Percentiles rank a stretch among this genome's conserved stretches.
Conservation (phyloP, 2,888 invertebrate species). For the Hymenopus coronatus region DNA sequence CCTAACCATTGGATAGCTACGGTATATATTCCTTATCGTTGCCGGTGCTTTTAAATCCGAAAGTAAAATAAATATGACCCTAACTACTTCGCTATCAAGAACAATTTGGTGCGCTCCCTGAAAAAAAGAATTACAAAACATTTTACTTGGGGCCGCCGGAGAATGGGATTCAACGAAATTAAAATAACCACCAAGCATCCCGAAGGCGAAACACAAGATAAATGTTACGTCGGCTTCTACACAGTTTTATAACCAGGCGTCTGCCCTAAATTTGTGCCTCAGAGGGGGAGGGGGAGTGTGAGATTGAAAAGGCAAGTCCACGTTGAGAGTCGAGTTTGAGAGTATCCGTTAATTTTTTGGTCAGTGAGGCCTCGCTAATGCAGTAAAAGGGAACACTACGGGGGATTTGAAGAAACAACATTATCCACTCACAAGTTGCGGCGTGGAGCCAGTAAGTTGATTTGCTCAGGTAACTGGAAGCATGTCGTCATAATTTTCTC, state of each 20-base stretch:
- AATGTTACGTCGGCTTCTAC: not conserved
- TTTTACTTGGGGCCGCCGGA: not conserved
- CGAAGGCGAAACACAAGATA: not conserved
- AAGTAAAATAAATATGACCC: not conserved
- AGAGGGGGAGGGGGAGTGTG: not conserved
- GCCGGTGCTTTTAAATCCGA: not conserved
- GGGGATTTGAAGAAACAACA: slow-evolving; percentile 17
- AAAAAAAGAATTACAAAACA: not conserved
- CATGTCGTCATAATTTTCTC: slow-evolving; percentile 30
- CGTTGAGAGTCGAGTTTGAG: not conserved
- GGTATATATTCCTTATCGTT: not conserved
- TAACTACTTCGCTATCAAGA: not conserved
- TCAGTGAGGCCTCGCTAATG: slow-evolving; percentile 8
- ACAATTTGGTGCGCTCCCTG: not conserved
- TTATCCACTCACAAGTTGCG: slow-evolving; percentile 1
- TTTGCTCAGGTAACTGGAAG: slow-evolving; percentile 16
- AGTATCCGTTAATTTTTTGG: not conserved
- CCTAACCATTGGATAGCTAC: not conserved
- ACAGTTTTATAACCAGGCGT: not conserved
- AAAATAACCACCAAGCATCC: not conserved
- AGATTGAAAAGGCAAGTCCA: not conserved
- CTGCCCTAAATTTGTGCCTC: not conserved
- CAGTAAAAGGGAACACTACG: not conserved
- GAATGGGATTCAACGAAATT: not conserved
- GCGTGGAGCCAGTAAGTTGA: slow-evolving; percentile 14